Base-by-base conservation (phyloP, 1,140 invertebrate genomes). In the Camponotus floridanus region DNA sequence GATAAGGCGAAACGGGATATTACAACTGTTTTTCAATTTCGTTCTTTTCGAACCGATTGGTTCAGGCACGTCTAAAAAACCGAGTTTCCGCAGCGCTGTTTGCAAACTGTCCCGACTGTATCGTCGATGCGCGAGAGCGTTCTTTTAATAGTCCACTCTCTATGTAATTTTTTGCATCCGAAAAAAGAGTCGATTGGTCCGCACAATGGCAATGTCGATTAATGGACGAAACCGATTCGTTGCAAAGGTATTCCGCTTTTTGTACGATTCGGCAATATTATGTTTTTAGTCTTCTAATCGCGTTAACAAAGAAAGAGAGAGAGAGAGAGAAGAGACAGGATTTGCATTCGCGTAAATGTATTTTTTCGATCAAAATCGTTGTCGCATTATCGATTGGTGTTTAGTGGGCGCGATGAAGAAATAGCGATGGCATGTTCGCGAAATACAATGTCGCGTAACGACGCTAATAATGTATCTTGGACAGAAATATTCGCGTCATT, bases 11-110 rank as follows among this genome's bases (percentile, higher is more conserved):
- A 83, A 83, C 62, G 68, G 79, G 39, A 74, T 73, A 61, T 73
- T 57, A 59, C 79, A 74, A 61, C 39, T 36, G 68, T 59, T 83
- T 74, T 83, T 73, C 79, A 83, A 83, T 83, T 83, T 83, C 26
- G 39, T 36, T 48, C 55, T 42, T 31, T 68, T 61, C 57, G 78
- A 71, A 45, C 5, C 68, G 79, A 83, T 83, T 74, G 79, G 61
- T 74, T 83, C 39, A 31, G n/a, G 11, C 39, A 15, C 26, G 55
- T 59, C 65, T 59, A 70, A 73, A 71, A 81, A 83, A 74, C 68
- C 11, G 79, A 74, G 68, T 83, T 74, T 61, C 31, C 79, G 42
- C 31, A 73, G 36, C 51, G 78, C 15, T 73, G 67, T 81, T 81
- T 81, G 79, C 79, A 74, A 83, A 83, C 73, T 83, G 79, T 73